A percentile compares a stretch with the other conserved stretches of the same genome.
Evolutionary conservation across 2,113 vertebrate genomes (phyloP).

Genomic region (Oncorhynchus masou): DNA sequence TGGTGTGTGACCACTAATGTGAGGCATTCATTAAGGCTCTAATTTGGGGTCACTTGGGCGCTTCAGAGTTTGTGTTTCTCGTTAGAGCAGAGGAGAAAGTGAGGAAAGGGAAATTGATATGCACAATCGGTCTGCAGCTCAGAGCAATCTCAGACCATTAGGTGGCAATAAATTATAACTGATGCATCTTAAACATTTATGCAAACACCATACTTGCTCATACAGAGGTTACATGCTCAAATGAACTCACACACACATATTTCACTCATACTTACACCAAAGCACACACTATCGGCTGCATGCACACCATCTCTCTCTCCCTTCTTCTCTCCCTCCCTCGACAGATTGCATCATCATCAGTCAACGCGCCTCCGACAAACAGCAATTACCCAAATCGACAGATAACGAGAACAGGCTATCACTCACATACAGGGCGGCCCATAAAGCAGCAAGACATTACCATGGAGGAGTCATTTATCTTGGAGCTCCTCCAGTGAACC

Average conservation of each 20-base stretch:
- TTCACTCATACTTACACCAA: background rate
- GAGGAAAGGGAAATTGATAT: slow-evolving; percentile 54
- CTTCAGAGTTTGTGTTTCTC: slow-evolving; percentile 24
- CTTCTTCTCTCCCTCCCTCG: slow-evolving; percentile 21
- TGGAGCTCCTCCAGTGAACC: slow-evolving; percentile 35
- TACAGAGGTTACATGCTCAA: too few relatives aligned
- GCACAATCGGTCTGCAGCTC: slow-evolving; percentile 58
- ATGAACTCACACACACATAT: background rate
- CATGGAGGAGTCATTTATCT: slow-evolving; percentile 63
- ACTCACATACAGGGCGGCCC: slow-evolving; percentile 65
- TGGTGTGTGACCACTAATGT: slow-evolving; percentile 50
- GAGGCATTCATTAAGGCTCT: slow-evolving; percentile 38
- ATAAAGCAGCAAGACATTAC: slow-evolving; percentile 67
- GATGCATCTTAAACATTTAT: slow-evolving; percentile 66
- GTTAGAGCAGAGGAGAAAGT: slow-evolving; percentile 33
- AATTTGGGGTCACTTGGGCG: slow-evolving; percentile 53
- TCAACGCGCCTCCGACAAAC: slow-evolving; percentile 70
- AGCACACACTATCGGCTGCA: slow-evolving; percentile 6
- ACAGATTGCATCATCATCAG: slow-evolving; percentile 70
- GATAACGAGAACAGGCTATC: slow-evolving; percentile 72
- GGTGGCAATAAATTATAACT: slow-evolving; percentile 58
- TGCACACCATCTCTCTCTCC: slow-evolving; percentile 3
- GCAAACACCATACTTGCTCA: slow-evolving; percentile 28
- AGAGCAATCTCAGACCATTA: slow-evolving; percentile 64
- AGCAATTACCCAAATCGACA: slow-evolving; percentile 78